phyloP scores from a whole-genome alignment of 1,140 invertebrate species.

The Pantala flavescens region DNA sequence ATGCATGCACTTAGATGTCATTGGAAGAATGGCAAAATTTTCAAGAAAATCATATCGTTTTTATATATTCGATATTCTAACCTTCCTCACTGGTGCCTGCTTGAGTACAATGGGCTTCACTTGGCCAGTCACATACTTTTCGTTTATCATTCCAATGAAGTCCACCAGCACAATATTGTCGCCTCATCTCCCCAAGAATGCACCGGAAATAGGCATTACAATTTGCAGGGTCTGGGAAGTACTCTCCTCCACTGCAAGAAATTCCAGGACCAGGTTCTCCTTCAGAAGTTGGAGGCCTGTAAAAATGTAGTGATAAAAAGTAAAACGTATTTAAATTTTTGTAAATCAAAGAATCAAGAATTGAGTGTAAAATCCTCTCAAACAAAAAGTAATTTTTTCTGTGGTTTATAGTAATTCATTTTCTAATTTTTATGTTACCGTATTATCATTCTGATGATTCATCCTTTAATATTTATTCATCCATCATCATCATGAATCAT shows the following conservation, averaged over 20 bases:
- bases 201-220: conserved; percentile 69
- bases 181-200: conserved; percentile 51
- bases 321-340: too few species aligned
- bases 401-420: too few species aligned
- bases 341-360: too few species aligned
- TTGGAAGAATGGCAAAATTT: too few species aligned
- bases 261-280: conserved; percentile 24
- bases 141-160: conserved; percentile 63
- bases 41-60: too few species aligned
- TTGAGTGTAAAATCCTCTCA: too few species aligned
- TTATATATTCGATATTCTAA: background rate
- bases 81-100: background rate
- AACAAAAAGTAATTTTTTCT: too few species aligned
- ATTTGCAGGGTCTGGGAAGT: conserved; percentile 51
- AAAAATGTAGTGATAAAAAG: background rate
- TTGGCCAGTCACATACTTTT: conserved; percentile 69
- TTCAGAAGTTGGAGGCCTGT: conserved; percentile 21
- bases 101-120: conserved; percentile 50
- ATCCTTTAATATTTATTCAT: too few species aligned
- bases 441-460: too few species aligned
- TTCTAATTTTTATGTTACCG: too few species aligned
- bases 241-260: conserved; percentile 51
- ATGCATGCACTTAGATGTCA: too few species aligned
- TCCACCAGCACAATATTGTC: conserved; percentile 61
- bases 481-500: too few species aligned